Base-by-base conservation (phyloP, 2,113 vertebrate species). In the Stigmatopora argus region DNA sequence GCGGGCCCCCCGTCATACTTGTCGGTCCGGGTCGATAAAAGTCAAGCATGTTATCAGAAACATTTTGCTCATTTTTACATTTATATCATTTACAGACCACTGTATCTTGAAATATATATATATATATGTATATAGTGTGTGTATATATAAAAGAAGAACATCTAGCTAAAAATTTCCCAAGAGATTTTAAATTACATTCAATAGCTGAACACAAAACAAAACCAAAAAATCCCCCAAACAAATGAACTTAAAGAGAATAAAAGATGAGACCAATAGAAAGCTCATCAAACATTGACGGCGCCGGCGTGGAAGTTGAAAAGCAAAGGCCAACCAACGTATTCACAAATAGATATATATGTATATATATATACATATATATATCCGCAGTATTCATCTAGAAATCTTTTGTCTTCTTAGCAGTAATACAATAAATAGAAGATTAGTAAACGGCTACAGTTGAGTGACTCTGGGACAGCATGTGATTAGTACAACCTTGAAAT, bases 351-450 rank as follows among this genome's bases (percentile, higher is more conserved):
- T 87, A 89, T 88, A 79, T 83, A 69, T 86, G 67, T 31, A 31
- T 31, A 31, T 31, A 31, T 31, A 31, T 1, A 31, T 31, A 31
- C 3, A 31, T 31, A 31, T 3, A 31, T 31, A 31, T 31, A 31
- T 31, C 26, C 26, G 3, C 26, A 31, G 26, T 86, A 87, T 83
- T 88, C 78, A 86, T 89, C 86, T 87, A 89, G 82, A 90, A 89
- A 89, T 85, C 71, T 78, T 81, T 79, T 80, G 80, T 81, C 72
- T 87, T 81, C 77, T 87, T 85, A 88, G 81, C 85, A 71, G 83
- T 86, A 89, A 87, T 88, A 89, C 89, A 90, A 89, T 90, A 88
- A 82, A 87, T 89, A 89, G 88, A 89, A 89, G 87, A 88, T 90
- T 90, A 89, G 85, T 90, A 89, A 88, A 90, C 87, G 88, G 87